Evolutionary conservation across 2,797 vertebrate genomes (phyloP), one percentile per base, ranked within the genome.

Genomic region (Dipus sagitta): DNA sequence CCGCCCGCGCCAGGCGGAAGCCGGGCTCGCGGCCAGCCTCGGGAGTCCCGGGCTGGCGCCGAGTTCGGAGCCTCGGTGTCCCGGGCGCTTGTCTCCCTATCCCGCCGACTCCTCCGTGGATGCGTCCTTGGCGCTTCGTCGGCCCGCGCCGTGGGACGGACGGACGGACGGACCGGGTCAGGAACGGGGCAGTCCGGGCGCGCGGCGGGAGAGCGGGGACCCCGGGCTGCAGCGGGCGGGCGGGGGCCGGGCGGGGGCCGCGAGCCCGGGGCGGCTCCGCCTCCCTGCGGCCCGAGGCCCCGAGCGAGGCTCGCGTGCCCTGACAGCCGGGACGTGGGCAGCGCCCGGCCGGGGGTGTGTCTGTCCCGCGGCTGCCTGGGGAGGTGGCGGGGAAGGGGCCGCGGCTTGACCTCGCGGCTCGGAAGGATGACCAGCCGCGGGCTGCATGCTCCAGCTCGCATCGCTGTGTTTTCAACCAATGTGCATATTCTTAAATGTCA

Each of bases 1-100:
- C 79, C 71, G 81, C 80, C 95, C 94, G 86, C 78, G 72, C 52
- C 77, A 38, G 96, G 92, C 96, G 97, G 97, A 97, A 97, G 94
- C 95, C 42, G 23, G 72, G 95, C 90, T 96, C 80, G 12, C 11
- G 64, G 88, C 71, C 82, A 58, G 83, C 47, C 38, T 67, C 72
- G 17, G 21, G 28, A 78, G 65, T 47, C 82, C 60, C 11, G 15
- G 86, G 26, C 77, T 54, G 60, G 77, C 87, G 93, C 82, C 74
- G 89, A 75, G 60, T 82, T 52, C 54, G 23, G 74, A 74, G 89
- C 72, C 13, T 58, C 54, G 54, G 60, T 20, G 52, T 52, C 64
- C 20, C 7, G 2, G 88, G 47, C 91, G 5, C 83, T 15, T 1
- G 84, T 62, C 38, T 38, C 38, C 38, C n/a, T n/a, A n/a, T n/a